A percentile compares a stretch with the other conserved stretches of the same genome.
phyloP scores from a whole-genome alignment of 2,888 invertebrate genomes.

The Drosophila peninsularis region DNA sequence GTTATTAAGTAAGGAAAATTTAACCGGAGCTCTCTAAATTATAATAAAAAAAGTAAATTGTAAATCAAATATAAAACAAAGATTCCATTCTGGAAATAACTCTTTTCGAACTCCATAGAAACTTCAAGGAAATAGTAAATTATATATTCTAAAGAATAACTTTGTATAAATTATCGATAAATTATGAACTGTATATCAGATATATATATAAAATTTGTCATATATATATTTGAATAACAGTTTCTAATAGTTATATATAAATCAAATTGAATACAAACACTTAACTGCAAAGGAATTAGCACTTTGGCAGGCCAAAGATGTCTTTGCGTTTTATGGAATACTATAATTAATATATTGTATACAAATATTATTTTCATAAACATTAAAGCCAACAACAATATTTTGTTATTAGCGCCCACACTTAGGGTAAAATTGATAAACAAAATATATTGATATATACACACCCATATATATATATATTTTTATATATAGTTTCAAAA shows the following conservation, averaged over 20 bases:
- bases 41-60: no score
- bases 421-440: slow-evolving; percentile 10
- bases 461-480: neutral
- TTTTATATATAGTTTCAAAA: slow-evolving; percentile 11
- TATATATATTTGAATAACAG: neutral
- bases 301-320: slow-evolving; percentile 31
- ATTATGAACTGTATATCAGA: no score
- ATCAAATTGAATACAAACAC: neutral
- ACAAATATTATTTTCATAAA: slow-evolving; percentile 23
- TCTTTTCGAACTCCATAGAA: no score
- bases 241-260: neutral
- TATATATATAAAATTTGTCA: no score
- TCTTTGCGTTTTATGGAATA: neutral
- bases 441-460: slow-evolving; percentile 1
- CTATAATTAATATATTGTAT: slow-evolving; percentile 17
- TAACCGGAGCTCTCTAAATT: neutral
- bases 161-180: neutral
- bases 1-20: neutral
- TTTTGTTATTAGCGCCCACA: slow-evolving; percentile 36
- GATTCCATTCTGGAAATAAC: no score
- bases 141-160: neutral
- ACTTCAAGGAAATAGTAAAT: no score
- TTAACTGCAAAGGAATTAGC: slow-evolving; percentile 5
- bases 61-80: no score
- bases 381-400: slow-evolving; percentile 37